Conservation (phyloP, 2,113 vertebrate species). For the Athene cunicularia region DNA sequence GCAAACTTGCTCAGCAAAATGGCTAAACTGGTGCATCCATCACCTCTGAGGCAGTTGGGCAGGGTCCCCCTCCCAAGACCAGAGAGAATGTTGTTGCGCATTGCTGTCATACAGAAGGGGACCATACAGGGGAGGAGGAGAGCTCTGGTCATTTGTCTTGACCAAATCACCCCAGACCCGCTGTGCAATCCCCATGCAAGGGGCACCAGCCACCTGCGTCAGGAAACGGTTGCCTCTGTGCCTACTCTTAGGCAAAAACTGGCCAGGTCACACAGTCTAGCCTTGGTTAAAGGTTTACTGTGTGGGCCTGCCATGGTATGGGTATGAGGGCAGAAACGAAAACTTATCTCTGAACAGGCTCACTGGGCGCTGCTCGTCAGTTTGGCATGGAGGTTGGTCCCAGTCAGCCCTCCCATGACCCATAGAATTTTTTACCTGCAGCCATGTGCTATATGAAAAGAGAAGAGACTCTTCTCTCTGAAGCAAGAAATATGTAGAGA, state of each 20-base stretch:
- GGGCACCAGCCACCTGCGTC: accelerated
- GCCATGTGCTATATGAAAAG: not conserved
- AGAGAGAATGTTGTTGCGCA: not conserved
- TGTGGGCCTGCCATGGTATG: accelerated
- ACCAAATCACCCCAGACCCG: not conserved
- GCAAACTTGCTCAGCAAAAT: not conserved
- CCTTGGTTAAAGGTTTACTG: not conserved
- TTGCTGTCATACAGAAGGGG: accelerated
- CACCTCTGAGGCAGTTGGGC: not conserved
- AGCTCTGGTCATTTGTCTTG: accelerated
- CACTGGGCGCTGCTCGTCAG: accelerated
- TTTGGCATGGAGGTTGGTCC: not conserved
- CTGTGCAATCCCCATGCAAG: not conserved
- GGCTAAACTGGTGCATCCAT: not conserved
- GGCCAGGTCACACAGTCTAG: not conserved
- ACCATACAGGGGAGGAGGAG: accelerated
- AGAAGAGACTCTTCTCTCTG: not conserved
- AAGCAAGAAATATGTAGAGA: not conserved
- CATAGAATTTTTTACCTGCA: not conserved
- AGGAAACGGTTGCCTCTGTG: not conserved
- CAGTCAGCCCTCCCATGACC: accelerated
- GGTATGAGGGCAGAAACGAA: not conserved
- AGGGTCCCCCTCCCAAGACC: not conserved
- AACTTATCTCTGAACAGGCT: not conserved
- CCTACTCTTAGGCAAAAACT: not conserved